Evolutionary conservation across 2,797 vertebrate genomes (phyloP).

Genomic region (Chiropotes sagulatus): DNA sequence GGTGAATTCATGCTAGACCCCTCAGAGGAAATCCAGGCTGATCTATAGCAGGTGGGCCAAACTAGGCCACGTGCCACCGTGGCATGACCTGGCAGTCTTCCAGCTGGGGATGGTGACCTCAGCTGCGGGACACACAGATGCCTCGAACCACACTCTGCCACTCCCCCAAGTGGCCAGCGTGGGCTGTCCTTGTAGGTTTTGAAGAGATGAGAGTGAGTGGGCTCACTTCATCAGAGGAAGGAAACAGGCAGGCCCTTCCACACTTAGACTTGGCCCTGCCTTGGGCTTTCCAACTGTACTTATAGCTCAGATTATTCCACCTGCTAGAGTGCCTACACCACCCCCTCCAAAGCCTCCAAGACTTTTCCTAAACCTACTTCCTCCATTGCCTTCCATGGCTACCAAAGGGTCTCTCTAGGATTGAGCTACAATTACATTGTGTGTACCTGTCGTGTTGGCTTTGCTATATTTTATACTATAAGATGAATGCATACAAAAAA

Average conservation of each 20-base stretch:
- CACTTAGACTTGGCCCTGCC: not conserved
- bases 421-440: accelerated
- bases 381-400: not conserved
- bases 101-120: not conserved
- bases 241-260: not conserved
- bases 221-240: not conserved
- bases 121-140: not conserved
- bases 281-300: not conserved
- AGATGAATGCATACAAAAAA: not conserved
- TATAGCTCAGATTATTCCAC: not conserved
- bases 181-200: not conserved
- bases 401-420: not conserved
- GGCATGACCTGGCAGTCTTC: not conserved
- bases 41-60: not conserved
- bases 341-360: not conserved
- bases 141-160: not conserved
- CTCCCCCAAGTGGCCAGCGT: not conserved
- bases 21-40: not conserved
- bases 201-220: not conserved
- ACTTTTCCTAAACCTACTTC: not conserved
- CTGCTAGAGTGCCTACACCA: not conserved
- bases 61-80: not conserved
- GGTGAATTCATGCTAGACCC: not conserved
- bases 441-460: not conserved
- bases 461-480: not conserved